Evolutionary conservation across 2,797 vertebrate species (phyloP).

Genomic region (Galago senegalensis): DNA sequence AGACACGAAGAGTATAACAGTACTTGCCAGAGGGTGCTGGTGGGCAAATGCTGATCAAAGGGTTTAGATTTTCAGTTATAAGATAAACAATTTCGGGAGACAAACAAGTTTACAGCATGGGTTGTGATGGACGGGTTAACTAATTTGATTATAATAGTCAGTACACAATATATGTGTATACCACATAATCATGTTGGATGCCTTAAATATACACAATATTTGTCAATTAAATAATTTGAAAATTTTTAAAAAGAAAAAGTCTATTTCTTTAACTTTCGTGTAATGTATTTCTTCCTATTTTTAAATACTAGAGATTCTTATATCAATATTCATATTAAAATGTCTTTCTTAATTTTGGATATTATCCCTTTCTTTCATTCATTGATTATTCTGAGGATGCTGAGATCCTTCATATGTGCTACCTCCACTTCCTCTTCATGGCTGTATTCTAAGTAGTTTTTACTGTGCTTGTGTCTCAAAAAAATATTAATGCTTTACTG

Average conservation of each 20-base stretch:
- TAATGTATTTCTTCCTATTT: not conserved
- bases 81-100: not conserved
- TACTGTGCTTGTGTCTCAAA: too few species aligned
- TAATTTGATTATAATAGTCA: not conserved
- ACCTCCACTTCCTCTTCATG: not conserved
- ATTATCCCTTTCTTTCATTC: not conserved
- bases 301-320: not conserved
- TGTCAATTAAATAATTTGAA: not conserved
- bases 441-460: not conserved
- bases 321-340: constrained; percentile 1
- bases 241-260: not conserved
- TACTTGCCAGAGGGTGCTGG: not conserved
- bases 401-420: not conserved
- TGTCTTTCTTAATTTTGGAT: not conserved
- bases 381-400: not conserved
- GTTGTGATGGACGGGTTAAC: not conserved
- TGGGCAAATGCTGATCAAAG: not conserved
- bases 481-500: not conserved
- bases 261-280: not conserved
- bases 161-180: not conserved
- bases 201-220: not conserved
- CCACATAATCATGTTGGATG: not conserved
- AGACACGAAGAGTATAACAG: not conserved
- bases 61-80: not conserved
- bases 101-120: too few species aligned